Evolutionary conservation across 2,888 invertebrate genomes (phyloP), one percentile per base, ranked within the genome.

Genomic region (Ectropis crepuscularia): DNA sequence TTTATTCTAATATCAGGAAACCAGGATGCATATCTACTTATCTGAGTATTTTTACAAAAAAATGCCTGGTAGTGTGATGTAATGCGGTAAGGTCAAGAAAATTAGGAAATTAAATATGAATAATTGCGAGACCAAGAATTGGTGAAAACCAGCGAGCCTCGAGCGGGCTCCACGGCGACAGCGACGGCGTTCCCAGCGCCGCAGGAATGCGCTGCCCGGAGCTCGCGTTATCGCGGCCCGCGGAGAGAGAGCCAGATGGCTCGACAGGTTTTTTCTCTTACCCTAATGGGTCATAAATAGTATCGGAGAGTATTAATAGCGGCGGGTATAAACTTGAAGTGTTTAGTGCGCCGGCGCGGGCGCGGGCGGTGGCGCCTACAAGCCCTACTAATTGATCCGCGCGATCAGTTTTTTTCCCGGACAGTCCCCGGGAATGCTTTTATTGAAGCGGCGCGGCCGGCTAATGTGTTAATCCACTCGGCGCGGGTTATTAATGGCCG

Each of bases 381-480:
- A 63, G 65, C 53, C 71, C 73, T 77, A 81, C 82, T 82, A 84
- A 84, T 80, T 82, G 81, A 72, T 73, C 75, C 68, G 54, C 61
- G 58, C 61, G 58, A 54, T 48, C 54, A 53, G 65, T 60, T 65
- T 64, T 64, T 64, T 68, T 28, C 16, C 71, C 73, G 76, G 81
- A 86, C 88, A 86, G 76, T 75, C 77, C 74, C 77, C 81, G 79
- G 86, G 89, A 90, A 90, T 87, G 90, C 89, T 90, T 90, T 91
- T 87, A 90, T 83, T 75, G 83, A 74, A 85, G 83, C 87, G 88
- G 82, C 85, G 73, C 78, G 81, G 78, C 82, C 87, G 80, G 83
- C 85, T 90, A 90, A 90, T 90, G 90, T 91, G 88, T 91, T 91
- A 91, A 91, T 91, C 89, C 90, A 89, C 87, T 90, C 81, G 79